phyloP scores from a whole-genome alignment of 1,140 invertebrate genomes.

The Linepithema humile region DNA sequence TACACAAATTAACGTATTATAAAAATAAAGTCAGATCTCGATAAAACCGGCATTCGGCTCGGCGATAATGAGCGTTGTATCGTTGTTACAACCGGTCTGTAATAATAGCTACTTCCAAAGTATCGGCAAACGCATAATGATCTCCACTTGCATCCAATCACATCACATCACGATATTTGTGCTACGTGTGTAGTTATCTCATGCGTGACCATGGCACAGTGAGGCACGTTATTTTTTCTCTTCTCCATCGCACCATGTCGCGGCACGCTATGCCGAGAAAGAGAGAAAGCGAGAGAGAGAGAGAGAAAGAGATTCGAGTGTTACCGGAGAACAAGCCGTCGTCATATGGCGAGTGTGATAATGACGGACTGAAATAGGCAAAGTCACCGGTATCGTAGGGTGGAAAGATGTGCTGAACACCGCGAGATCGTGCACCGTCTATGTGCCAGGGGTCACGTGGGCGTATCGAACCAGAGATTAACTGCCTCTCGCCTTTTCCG shows the following conservation, averaged over 20 bases:
- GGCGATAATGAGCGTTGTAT: background rate
- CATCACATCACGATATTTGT: background rate
- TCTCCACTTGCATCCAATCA: background rate
- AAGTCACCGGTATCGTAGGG: constrained; percentile 35
- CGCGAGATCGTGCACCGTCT: constrained; percentile 40
- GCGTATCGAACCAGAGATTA: constrained; percentile 73
- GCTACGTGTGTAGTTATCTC: background rate
- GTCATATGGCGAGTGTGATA: constrained; percentile 32
- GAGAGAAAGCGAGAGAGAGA: too few species aligned
- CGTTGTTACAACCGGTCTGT: background rate
- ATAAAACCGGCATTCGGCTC: background rate
- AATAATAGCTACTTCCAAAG: background rate
- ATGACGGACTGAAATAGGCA: constrained; percentile 41
- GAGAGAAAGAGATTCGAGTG: background rate
- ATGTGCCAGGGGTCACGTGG: constrained; percentile 67
- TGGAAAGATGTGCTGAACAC: constrained; percentile 10
- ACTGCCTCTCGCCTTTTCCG: constrained; percentile 72
- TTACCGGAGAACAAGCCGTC: constrained; percentile 11
- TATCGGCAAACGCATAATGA: background rate
- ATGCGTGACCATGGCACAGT: too few species aligned
- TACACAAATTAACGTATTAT: background rate
- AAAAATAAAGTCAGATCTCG: background rate
- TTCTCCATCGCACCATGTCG: background rate
- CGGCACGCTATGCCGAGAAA: background rate
- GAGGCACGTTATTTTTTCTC: background rate